Evolutionary conservation across 2,797 vertebrate genomes (phyloP), one percentile per base, ranked within the genome.

Genomic region (Lepus townsendii): DNA sequence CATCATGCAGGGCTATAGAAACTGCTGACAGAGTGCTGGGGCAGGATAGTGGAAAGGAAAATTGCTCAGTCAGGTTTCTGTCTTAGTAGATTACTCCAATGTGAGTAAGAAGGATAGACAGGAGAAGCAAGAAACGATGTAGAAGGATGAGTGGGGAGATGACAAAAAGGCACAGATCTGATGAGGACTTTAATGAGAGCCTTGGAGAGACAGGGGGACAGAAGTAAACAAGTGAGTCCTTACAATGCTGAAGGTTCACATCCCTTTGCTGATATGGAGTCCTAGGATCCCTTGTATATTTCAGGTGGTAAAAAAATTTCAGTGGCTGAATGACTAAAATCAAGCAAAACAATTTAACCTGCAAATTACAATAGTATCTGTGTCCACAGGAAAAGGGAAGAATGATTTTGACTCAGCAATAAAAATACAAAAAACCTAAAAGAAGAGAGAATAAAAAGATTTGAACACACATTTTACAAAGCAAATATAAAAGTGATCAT

Each of bases 1-100:
- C 3, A 38, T 35, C 8, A 4, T 14, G 17, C 1, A 32, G 20
- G 24, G 24, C 22, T 42, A 60, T 19, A 62, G 24, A 47, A 14
- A 60, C 13, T 47, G 0, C 1, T 38, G 10, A 27, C 0, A 3
- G 77, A 50, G 16, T 85, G 16, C 1, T 27, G 22, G 7, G 12
- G 1, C 9, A 77, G 12, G 10, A 77, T 27, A 35, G 1, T 42
- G 47, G 57, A 12, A 72, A 0, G 2, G 13, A 1, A 13, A 38
- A 60, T 77, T 32, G 16, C 30, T 60, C 27, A 11, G 13, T 14
- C 24, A 57, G 14, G 27, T 72, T 73, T 26, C 30, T 47, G 13
- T 27, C 68, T 20, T 50, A 5, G 16, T 30, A 76, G 62, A 38
- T 72, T 5, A 52, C 7, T 50, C 3, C 22, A 72, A 9, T 35